phyloP scores from a whole-genome alignment of 2,797 vertebrate genomes.

The Aselliscus stoliczkanus region DNA sequence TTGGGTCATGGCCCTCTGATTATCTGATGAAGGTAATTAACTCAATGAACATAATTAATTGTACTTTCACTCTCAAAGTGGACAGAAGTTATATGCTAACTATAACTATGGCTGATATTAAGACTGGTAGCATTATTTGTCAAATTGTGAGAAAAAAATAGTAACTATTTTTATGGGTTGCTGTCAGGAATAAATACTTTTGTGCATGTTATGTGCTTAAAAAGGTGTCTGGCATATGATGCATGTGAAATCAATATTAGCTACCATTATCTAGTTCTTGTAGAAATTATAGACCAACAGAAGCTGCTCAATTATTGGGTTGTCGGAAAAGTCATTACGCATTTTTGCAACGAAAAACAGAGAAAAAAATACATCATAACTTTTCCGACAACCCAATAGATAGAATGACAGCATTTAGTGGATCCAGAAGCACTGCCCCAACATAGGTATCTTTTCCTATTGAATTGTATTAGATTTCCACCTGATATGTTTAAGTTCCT shows the following conservation, averaged over 20 bases:
- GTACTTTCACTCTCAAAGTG: neutral
- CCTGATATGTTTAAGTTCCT: neutral
- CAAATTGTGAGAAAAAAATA: neutral
- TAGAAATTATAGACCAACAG: neutral
- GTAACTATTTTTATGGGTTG: neutral
- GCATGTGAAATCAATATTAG: neutral
- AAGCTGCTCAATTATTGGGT: neutral
- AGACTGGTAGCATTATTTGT: neutral
- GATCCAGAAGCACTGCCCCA: neutral
- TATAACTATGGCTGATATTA: neutral
- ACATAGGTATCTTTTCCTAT: neutral
- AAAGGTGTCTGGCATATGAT: neutral
- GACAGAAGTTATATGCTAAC: neutral
- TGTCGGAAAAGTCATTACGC: too few species aligned
- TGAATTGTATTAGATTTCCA: neutral
- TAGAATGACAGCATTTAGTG: neutral
- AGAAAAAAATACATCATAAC: too few species aligned
- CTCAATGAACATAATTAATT: too few species aligned
- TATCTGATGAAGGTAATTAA: neutral
- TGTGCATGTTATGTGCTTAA: neutral
- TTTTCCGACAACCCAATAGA: too few species aligned
- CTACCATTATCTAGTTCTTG: neutral
- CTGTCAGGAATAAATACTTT: neutral
- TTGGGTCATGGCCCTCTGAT: neutral
- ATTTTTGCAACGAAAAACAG: too few species aligned